These are phyloP conservation scores for Dromococcyx pavoninus DNA, from an alignment of 2,797 vertebrate species.

Conservation along the genomic window DNA sequence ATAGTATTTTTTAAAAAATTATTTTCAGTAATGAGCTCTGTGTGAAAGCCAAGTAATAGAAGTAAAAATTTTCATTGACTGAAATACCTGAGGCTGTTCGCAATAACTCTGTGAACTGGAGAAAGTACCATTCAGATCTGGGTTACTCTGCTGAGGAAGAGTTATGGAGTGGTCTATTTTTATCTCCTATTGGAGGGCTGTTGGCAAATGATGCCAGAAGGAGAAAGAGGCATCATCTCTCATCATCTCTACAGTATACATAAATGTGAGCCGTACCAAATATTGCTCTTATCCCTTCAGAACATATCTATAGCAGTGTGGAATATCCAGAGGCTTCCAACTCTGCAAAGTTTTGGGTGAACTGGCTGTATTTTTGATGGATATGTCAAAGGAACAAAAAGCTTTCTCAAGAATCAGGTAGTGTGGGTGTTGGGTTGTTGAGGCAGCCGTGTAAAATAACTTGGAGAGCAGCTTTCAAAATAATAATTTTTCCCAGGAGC, in stretches of 20 bases:
- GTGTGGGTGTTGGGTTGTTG: background rate
- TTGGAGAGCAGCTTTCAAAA: background rate
- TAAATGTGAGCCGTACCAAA: background rate
- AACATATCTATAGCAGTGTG: background rate
- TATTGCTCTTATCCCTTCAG: background rate
- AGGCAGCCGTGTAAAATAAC: background rate
- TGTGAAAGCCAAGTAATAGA: conserved; percentile 25
- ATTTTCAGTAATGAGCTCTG: conserved; percentile 13
- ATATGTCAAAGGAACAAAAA: background rate
- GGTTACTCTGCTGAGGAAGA: conserved; percentile 41
- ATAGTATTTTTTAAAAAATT: background rate
- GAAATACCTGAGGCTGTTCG: background rate
- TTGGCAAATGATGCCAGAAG: conserved; percentile 17
- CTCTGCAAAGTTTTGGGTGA: background rate
- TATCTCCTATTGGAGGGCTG: conserved; percentile 13
- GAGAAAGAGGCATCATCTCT: background rate
- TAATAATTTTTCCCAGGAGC: background rate
- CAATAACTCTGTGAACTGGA: conserved; percentile 5
- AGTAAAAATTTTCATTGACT: conserved; percentile 39
- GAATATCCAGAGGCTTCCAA: background rate
- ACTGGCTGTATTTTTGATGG: background rate
- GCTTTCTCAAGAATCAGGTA: background rate
- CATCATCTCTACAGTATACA: background rate
- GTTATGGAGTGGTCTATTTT: conserved; percentile 16
- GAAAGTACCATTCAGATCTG: background rate